These are phyloP conservation scores for Alectoris magna DNA, from an alignment of 2,797 vertebrate genomes.

Conservation along the genomic window DNA sequence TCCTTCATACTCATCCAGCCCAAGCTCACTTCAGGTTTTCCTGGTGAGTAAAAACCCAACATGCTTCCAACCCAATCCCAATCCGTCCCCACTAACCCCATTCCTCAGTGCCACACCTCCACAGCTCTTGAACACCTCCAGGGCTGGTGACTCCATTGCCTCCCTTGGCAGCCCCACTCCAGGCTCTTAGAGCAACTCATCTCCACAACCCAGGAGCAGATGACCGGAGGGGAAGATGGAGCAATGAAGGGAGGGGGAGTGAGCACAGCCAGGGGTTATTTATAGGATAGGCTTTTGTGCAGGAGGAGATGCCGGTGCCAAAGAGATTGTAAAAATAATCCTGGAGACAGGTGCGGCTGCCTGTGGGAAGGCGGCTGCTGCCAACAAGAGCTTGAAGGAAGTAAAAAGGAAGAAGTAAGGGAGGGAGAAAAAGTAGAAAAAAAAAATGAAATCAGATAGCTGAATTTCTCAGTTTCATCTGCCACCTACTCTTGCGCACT, in stretches of 20 bases:
- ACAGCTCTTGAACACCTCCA: too few species aligned
- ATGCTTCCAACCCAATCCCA: rapidly evolving
- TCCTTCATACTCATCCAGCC: rapidly evolving
- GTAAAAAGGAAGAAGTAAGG: conserved; percentile 2
- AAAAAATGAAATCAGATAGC: neutral
- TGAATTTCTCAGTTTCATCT: neutral
- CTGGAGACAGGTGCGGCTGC: conserved; percentile 58
- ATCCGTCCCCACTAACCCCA: too few species aligned
- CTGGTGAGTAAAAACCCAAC: neutral
- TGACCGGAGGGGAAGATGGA: neutral
- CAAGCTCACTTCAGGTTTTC: neutral
- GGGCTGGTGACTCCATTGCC: too few species aligned
- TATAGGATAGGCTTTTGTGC: conserved; percentile 54
- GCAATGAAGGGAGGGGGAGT: neutral
- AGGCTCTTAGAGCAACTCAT: neutral
- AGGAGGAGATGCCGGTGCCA: conserved; percentile 52
- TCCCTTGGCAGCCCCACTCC: neutral
- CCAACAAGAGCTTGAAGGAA: neutral
- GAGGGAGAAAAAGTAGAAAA: too few species aligned
- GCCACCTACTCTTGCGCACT: rapidly evolving
- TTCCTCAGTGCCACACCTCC: too few species aligned
- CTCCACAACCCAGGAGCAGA: neutral
- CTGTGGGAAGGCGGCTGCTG: conserved; percentile 27
- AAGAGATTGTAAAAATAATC: conserved; percentile 69
- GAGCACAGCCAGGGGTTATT: conserved; percentile 52